Evolutionary conservation across 2,888 invertebrate genomes (phyloP).

Genomic region (Netelia inedita): DNA sequence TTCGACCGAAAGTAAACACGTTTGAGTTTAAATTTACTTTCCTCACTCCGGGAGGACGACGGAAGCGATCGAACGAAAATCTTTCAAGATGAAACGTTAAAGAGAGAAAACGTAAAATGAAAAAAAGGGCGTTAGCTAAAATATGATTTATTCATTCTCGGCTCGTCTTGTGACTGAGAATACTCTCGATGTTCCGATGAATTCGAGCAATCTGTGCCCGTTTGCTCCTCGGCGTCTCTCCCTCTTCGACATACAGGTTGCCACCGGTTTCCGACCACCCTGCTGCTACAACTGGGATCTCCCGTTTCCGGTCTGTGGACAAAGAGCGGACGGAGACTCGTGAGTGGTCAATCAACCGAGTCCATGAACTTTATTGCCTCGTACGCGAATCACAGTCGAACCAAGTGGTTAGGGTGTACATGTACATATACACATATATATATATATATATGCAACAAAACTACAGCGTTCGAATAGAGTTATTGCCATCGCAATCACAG

Average conservation of each 20-base stretch:
- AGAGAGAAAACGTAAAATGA: neutral
- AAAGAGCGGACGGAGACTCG: conserved; percentile 54
- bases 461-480: conserved; percentile 30
- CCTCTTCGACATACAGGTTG: conserved; percentile 82
- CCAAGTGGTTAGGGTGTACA: conserved; percentile 29
- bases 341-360: conserved; percentile 50
- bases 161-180: conserved; percentile 77
- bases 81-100: neutral
- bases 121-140: neutral
- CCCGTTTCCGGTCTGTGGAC: conserved; percentile 80
- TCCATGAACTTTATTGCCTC: conserved; percentile 61
- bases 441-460: neutral
- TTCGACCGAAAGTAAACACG: no score
- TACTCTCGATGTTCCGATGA: conserved; percentile 81
- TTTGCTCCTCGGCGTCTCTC: conserved; percentile 74
- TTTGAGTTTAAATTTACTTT: no score
- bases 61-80: neutral
- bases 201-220: conserved; percentile 79
- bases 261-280: conserved; percentile 81
- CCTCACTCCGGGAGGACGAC: no score
- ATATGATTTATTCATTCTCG: conserved; percentile 21
- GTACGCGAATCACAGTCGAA: conserved; percentile 64
- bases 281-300: conserved; percentile 76
- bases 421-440: neutral
- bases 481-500: conserved; percentile 26